phyloP scores from a whole-genome alignment of 2,888 invertebrate species.

The Thymelicus acteon region DNA sequence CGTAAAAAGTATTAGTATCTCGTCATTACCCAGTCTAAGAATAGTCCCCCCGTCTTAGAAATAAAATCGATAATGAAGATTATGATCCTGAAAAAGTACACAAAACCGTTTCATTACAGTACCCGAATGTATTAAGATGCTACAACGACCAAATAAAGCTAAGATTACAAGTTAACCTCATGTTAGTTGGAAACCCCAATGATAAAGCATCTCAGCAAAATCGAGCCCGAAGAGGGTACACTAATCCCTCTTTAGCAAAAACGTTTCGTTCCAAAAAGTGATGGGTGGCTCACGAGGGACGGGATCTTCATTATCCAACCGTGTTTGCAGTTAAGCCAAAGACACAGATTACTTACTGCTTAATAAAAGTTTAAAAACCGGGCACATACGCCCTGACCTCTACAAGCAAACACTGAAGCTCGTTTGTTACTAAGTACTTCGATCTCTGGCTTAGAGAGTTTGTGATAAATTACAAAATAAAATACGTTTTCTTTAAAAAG shows the following conservation, averaged over 20 bases:
- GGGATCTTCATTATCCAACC: constrained; percentile 81
- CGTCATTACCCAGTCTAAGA: no score
- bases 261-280: constrained; percentile 84
- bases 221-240: constrained; percentile 79
- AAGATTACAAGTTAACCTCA: constrained; percentile 85
- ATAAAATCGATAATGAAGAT: background rate
- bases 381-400: constrained; percentile 43
- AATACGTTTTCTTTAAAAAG: constrained; percentile 4
- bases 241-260: constrained; percentile 85
- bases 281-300: constrained; percentile 80
- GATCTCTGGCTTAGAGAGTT: constrained; percentile 22
- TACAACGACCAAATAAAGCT: constrained; percentile 82
- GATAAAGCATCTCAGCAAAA: constrained; percentile 84
- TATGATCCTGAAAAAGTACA: constrained; percentile 54
- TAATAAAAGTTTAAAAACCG: constrained; percentile 37
- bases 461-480: constrained; percentile 8
- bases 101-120: constrained; percentile 77
- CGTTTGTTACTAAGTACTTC: constrained; percentile 25
- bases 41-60: no score
- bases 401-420: constrained; percentile 14
- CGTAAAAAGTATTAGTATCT: no score
- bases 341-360: constrained; percentile 70
- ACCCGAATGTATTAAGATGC: constrained; percentile 75
- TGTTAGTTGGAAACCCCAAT: constrained; percentile 83
- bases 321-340: constrained; percentile 81